A percentile compares a stretch with the other conserved stretches of the same genome.
Conservation (phyloP, 1,140 invertebrate genomes). For the Xylocopa sonorina region DNA sequence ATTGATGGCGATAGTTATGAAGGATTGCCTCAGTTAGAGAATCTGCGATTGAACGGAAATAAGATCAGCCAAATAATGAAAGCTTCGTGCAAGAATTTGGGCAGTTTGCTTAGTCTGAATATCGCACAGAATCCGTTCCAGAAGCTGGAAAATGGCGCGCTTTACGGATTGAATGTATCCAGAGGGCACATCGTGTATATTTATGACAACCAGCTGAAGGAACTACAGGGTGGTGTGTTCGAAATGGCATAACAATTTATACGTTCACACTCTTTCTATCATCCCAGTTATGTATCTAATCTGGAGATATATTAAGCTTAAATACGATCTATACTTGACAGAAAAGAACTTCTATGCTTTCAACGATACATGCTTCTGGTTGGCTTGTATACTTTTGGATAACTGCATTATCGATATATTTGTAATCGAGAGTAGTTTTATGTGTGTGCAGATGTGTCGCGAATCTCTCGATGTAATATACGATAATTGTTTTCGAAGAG, state of each 20-base stretch:
- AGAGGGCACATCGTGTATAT: constrained; percentile 54
- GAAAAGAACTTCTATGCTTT: background rate
- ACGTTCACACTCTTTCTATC: background rate
- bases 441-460: background rate
- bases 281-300: background rate
- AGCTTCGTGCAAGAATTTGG: constrained; percentile 62
- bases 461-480: background rate
- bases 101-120: constrained; percentile 55
- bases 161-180: constrained; percentile 61
- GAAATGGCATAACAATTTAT: constrained; percentile 19
- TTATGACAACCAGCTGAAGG: constrained; percentile 50
- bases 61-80: constrained; percentile 55
- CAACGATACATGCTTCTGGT: background rate
- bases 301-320: background rate
- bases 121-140: constrained; percentile 67
- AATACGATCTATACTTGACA: background rate
- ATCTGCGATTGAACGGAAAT: constrained; percentile 61
- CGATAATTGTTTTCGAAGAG: background rate
- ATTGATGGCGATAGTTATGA: constrained; percentile 65
- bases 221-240: constrained; percentile 67
- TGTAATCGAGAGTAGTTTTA: background rate
- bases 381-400: background rate
- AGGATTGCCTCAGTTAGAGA: constrained; percentile 48
- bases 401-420: background rate
- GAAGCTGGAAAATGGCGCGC: constrained; percentile 64